Evolutionary conservation across 2,113 vertebrate species (phyloP).

Genomic region (Laticauda colubrina): DNA sequence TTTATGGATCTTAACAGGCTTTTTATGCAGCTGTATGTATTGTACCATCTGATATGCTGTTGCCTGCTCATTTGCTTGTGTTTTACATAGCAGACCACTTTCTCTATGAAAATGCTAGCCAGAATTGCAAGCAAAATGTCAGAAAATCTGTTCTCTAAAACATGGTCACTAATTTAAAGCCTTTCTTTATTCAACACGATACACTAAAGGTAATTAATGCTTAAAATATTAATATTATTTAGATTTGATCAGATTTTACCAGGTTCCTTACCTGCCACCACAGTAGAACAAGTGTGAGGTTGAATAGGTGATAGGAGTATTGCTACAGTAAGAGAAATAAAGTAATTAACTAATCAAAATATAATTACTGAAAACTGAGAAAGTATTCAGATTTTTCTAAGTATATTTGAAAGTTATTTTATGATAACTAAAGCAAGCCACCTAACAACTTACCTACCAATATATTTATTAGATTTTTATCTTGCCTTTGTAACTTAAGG

Average conservation of each 20-base stretch:
- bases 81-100: not conserved
- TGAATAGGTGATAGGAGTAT: not conserved
- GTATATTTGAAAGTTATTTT: slow-evolving; percentile 46
- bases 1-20: not conserved
- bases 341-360: slow-evolving; percentile 48
- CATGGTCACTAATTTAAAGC: not conserved
- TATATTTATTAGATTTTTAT: not conserved
- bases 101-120: not conserved
- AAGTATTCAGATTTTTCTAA: slow-evolving; percentile 43
- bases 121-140: not conserved
- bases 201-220: not conserved
- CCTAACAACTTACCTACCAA: not conserved
- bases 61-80: not conserved
- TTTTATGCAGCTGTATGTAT: not conserved
- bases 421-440: slow-evolving; percentile 17
- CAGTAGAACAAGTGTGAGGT: not conserved
- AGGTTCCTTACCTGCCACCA: slow-evolving; percentile 31
- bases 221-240: not conserved
- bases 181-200: not conserved
- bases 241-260: not conserved
- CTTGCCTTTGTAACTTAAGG: not conserved
- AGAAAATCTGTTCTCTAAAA: not conserved
- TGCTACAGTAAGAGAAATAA: slow-evolving; percentile 16
- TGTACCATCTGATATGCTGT: not conserved
- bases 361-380: slow-evolving; percentile 46